Evolutionary conservation across 2,113 vertebrate genomes (phyloP).

Genomic region (Catharus fuscescens): DNA sequence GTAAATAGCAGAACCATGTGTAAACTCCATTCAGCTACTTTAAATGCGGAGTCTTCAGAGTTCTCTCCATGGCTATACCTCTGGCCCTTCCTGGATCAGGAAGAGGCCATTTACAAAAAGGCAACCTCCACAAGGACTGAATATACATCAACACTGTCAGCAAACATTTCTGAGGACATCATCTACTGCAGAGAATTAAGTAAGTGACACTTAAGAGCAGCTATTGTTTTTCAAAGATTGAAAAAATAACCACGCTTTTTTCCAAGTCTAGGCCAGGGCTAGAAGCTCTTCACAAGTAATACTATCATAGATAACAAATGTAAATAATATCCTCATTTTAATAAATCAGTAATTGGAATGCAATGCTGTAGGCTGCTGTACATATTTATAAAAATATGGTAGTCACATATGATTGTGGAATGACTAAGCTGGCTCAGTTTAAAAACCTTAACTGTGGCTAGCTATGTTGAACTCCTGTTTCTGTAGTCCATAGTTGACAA

Average conservation of each 20-base stretch:
- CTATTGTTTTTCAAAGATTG: background rate
- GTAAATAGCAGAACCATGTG: background rate
- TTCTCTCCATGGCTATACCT: background rate
- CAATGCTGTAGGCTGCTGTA: background rate
- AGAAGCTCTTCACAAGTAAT: background rate
- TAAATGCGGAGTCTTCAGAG: background rate
- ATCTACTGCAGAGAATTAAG: background rate
- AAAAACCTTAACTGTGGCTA: background rate
- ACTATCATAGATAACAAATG: background rate
- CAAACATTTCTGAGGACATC: background rate
- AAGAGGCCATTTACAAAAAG: background rate
- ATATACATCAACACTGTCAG: background rate
- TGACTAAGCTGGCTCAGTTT: background rate
- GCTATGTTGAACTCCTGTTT: background rate
- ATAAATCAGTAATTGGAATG: background rate
- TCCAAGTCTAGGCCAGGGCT: background rate
- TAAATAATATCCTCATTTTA: background rate
- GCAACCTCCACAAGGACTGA: background rate
- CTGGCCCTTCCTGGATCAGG: background rate
- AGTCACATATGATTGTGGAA: background rate
- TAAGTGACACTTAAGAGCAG: background rate
- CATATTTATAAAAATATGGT: background rate
- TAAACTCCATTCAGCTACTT: background rate
- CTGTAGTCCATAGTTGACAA: rapidly evolving
- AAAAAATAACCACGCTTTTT: background rate